Base-by-base conservation (phyloP, 1,140 invertebrate genomes). In the Drosophila lacertosa region DNA sequence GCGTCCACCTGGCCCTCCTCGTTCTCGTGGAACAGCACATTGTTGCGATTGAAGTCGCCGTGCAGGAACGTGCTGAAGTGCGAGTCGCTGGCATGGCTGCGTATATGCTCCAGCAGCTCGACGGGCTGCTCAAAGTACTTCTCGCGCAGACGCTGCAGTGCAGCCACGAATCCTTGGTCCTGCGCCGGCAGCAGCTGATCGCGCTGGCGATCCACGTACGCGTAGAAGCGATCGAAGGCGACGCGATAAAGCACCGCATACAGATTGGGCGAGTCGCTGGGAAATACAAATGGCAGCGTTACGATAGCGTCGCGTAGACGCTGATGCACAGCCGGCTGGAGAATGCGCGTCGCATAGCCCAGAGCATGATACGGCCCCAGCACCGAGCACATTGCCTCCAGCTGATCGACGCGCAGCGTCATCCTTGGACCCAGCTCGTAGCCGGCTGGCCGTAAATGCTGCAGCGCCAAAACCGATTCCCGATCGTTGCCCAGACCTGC, bases 11-110 rank as follows among this genome's bases (percentile, higher is more conserved):
- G 16, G 16, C 63, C 88, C 15, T 42, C 32, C 2, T 0, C 48
- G 6, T 44, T 58, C 18, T 82, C 70, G 35, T 69, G 82, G 40
- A 91, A 91, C 1, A 91, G 57, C 2, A 91, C 89, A 72, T 91
- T 91, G 64, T 91, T 91, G 3, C 90, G 86, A 66, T 91, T 91
- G 47, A 69, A 91, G 44, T 91, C 90, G 16, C 90, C 90, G 50
- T 91, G 90, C 11, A 89, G 54, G n/a, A 91, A 75, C 1, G 80
- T 90, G 11, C 69, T 70, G 35, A 91, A 91, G 4, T 62, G 4
- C 4, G 48, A 62, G 22, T 63, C 60, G 7, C 35, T 58, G 77
- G 40, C 0, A 16, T 15, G 4, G 11, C 50, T 84, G 16, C 82
- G 72, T 32, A 91, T 66, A 3, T 45, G 51, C 37, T 91, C 90